These are phyloP conservation scores for Syrrhaptes paradoxus DNA, from an alignment of 2,113 vertebrate species.

Conservation along the genomic window DNA sequence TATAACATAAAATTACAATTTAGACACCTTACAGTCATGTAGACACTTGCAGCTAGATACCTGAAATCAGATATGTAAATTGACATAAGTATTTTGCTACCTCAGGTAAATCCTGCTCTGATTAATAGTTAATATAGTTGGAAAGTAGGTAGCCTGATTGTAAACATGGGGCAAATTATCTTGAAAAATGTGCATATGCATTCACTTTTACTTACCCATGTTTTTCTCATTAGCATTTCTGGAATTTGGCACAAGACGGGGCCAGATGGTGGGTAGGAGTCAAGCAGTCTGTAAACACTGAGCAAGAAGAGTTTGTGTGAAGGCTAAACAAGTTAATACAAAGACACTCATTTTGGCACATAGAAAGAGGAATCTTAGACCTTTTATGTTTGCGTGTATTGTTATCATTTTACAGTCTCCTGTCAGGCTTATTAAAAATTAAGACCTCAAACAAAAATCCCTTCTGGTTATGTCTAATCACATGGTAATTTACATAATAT, in stretches of 20 bases:
- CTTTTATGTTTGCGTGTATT: neutral
- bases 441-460: neutral
- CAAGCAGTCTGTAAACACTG: conserved; percentile 30
- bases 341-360: neutral
- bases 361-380: neutral
- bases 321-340: conserved; percentile 45
- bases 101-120: neutral
- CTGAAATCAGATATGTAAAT: neutral
- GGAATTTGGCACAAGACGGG: neutral
- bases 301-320: conserved; percentile 10
- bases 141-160: neutral
- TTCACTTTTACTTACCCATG: neutral
- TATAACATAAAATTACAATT: neutral
- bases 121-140: neutral
- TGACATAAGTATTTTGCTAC: neutral
- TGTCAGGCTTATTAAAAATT: neutral
- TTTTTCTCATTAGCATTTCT: conserved; percentile 1
- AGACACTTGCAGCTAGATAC: neutral
- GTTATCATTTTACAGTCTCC: neutral
- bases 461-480: neutral
- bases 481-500: neutral
- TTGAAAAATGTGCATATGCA: neutral
- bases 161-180: neutral
- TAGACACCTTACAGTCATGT: neutral
- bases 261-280: conserved; percentile 28